Conservation (phyloP, 1,140 invertebrate genomes). For the Nylanderia fulva region DNA sequence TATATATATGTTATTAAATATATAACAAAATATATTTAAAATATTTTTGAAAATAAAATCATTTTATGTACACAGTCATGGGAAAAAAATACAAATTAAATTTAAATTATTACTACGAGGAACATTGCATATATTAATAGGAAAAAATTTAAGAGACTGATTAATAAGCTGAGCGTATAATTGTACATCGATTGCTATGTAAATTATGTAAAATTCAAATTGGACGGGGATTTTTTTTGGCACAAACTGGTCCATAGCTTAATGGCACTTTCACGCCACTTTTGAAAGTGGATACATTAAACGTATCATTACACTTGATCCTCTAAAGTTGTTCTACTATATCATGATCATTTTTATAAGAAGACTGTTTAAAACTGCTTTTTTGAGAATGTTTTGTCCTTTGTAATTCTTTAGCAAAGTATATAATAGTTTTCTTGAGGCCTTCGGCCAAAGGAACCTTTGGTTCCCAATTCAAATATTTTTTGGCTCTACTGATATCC, state of each 20-base stretch:
- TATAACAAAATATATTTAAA: not conserved
- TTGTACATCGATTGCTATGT: slow-evolving; percentile 14
- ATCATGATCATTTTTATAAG: slow-evolving; percentile 84
- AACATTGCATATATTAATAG: not conserved
- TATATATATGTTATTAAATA: too few species aligned
- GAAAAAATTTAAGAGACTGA: not conserved
- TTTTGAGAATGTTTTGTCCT: slow-evolving; percentile 86
- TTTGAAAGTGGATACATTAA: slow-evolving; percentile 63
- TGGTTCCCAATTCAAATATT: slow-evolving; percentile 96
- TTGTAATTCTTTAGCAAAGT: slow-evolving; percentile 95
- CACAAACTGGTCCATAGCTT: slow-evolving; percentile 72
- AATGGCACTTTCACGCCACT: slow-evolving; percentile 72
- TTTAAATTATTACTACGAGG: slow-evolving; percentile 21
- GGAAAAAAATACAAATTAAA: slow-evolving; percentile 18
- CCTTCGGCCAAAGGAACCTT: slow-evolving; percentile 94
- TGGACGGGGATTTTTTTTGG: slow-evolving; percentile 74
- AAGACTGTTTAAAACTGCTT: slow-evolving; percentile 75
- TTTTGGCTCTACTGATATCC: slow-evolving; percentile 96
- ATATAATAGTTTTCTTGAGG: slow-evolving; percentile 95
- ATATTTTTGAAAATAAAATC: not conserved
- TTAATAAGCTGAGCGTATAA: not conserved
- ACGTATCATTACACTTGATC: slow-evolving; percentile 46
- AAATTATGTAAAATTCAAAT: slow-evolving; percentile 67
- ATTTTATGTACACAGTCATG: not conserved
- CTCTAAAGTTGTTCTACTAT: slow-evolving; percentile 83